Base-by-base conservation (phyloP, 2,888 invertebrate species). In the Microctonus brassicae region DNA sequence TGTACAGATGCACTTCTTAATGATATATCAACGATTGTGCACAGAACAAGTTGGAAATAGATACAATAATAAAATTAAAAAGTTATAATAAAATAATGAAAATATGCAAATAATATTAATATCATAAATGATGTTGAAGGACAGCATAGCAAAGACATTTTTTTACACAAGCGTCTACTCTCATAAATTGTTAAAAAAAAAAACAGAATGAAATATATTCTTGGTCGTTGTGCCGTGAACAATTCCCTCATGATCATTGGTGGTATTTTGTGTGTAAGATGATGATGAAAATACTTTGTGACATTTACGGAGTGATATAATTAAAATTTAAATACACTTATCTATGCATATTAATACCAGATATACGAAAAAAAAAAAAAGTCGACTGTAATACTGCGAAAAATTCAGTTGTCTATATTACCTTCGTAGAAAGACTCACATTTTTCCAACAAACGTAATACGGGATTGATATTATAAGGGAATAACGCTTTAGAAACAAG, bases 401-500 rank as follows among this genome's bases (percentile, higher is more conserved):
- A 39, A 65, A 39, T 61, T 92, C 91, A 94, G 89, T 94, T 94
- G 80, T 93, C 92, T 82, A 94, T 93, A 87, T 94, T 94, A 2
- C 94, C 94, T 88, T 95, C 95, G 86, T 95, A 96, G 79, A 95
- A 89, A 84, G 93, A 93, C 84, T 96, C 96, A 83, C 95, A 95
- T 77, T 93, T 93, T 86, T 95, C 95, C 76, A 97, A 89, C 80
- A 96, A 89, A 87, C 94, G 92, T 78, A 96, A 89, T 71, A 97
- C 94, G 53, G 96, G 96, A 81, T 93, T 94, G 82, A 97, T 96
- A 86, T 97, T 96, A 87, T 97, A 97, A 0, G 96, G 96, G 87
- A 96, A 96, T 63, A 96, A 88, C 78, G 94, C 93, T 82, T 93
- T 93, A 0, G 94, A 93, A 7, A 96, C 96, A 78, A 96, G 88